Conservation (phyloP, 2,888 invertebrate genomes). For the Coenonympha glycerion region DNA sequence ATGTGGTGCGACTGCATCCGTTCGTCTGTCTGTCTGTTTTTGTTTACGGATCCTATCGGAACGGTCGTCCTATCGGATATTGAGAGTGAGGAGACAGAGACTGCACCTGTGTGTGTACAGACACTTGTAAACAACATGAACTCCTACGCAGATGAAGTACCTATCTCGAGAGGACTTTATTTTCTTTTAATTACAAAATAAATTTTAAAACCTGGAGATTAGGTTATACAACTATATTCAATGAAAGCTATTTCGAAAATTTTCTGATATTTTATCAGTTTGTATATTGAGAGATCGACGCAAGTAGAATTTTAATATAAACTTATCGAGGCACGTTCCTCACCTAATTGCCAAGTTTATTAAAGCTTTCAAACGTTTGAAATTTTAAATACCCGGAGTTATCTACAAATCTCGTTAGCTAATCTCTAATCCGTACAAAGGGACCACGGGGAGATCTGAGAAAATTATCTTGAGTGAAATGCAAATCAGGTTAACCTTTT, state of each 20-base stretch:
- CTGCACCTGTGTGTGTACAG: no score
- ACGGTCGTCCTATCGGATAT: no score
- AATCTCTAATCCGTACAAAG: slow-evolving; percentile 7
- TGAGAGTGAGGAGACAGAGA: no score
- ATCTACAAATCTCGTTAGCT: slow-evolving; percentile 9
- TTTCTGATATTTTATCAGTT: no score
- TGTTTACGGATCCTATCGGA: no score
- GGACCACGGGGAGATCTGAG: slow-evolving; percentile 27
- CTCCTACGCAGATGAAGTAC: no score
- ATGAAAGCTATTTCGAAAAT: neutral
- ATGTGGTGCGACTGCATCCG: no score
- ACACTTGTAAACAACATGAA: no score
- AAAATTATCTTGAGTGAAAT: slow-evolving; percentile 44
- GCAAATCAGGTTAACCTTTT: slow-evolving; percentile 60
- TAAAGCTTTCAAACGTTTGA: neutral
- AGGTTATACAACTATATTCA: neutral
- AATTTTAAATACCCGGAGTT: neutral
- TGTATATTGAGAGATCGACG: neutral
- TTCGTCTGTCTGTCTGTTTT: no score
- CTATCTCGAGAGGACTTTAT: no score
- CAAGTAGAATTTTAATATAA: neutral
- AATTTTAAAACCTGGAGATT: no score
- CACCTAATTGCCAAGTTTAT: neutral
- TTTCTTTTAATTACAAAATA: no score
- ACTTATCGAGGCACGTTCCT: neutral